Conservation (phyloP, 2,888 invertebrate genomes). For the Drosophila histrio region DNA sequence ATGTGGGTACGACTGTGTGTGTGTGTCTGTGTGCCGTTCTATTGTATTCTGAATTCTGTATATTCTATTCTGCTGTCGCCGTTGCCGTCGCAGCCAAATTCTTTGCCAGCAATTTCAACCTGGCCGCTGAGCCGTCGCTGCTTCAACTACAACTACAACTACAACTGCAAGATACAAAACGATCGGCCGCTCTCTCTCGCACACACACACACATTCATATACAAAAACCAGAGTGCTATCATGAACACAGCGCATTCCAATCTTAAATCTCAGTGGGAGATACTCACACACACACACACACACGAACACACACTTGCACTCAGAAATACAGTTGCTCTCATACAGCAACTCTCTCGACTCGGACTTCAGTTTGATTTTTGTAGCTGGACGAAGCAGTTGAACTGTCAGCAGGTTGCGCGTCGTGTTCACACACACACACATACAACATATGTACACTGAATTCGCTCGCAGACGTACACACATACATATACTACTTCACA, state of each 20-base stretch:
- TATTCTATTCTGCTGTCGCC: constrained; percentile 41
- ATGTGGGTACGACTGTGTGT: constrained; percentile 15
- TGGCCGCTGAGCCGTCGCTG: constrained; percentile 53
- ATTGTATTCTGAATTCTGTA: constrained; percentile 44
- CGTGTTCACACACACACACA: constrained; percentile 35
- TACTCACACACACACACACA: constrained; percentile 32
- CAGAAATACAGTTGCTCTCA: constrained; percentile 55
- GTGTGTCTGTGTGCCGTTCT: constrained; percentile 44
- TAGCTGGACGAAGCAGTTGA: constrained; percentile 80
- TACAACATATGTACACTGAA: constrained; percentile 16
- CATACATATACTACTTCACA: constrained; percentile 12
- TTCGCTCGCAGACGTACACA: constrained; percentile 23
- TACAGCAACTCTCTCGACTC: constrained; percentile 54
- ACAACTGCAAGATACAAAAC: constrained; percentile 53
- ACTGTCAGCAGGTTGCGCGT: constrained; percentile 63
- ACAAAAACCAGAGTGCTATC: constrained; percentile 52
- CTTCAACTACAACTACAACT: constrained; percentile 27
- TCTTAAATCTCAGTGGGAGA: constrained; percentile 79
- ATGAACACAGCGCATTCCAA: constrained; percentile 76
- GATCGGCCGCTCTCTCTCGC: constrained; percentile 43
- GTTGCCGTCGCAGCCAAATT: constrained; percentile 58
- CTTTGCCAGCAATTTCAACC: constrained; percentile 65
- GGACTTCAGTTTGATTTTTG: constrained; percentile 80
- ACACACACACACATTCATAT: constrained; percentile 5
- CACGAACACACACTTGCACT: constrained; percentile 24